These are phyloP conservation scores for Cephus pygmeus DNA, from an alignment of 2,888 invertebrate species.

Conservation along the genomic window DNA sequence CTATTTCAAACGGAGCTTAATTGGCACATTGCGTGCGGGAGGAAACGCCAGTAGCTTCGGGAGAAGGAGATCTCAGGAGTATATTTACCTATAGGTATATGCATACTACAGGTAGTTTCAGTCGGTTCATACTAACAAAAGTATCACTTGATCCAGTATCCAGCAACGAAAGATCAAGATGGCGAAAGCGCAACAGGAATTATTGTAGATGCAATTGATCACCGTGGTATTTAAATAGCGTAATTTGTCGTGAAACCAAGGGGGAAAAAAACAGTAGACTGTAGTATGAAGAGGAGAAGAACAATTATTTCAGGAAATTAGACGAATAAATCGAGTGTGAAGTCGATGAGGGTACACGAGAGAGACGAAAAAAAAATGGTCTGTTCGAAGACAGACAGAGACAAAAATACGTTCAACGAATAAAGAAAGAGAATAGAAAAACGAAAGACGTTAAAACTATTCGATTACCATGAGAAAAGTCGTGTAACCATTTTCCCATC, in stretches of 20 bases:
- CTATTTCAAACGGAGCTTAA: neutral
- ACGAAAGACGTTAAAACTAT: neutral
- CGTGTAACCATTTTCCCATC: neutral
- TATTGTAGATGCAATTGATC: neutral
- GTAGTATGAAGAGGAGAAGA: slow-evolving; percentile 2
- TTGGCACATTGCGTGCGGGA: neutral
- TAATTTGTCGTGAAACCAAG: neutral
- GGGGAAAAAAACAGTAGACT: too few relatives aligned
- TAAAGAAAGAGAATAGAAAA: neutral
- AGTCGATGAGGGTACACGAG: slow-evolving; percentile 12
- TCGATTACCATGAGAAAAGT: neutral
- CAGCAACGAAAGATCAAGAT: neutral
- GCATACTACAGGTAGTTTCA: neutral
- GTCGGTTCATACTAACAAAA: neutral
- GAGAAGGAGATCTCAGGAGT: neutral
- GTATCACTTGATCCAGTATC: neutral
- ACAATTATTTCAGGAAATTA: slow-evolving; percentile 17
- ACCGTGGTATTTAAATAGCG: neutral
- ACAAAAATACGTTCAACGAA: neutral
- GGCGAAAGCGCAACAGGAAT: neutral
- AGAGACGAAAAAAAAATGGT: slow-evolving; percentile 17
- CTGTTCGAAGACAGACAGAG: slow-evolving; percentile 21
- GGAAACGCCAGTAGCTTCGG: neutral
- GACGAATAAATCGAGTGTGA: slow-evolving; percentile 16
- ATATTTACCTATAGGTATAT: neutral